Evolutionary conservation across 2,797 vertebrate genomes (phyloP).

Genomic region (Pseudochirops corinnae): DNA sequence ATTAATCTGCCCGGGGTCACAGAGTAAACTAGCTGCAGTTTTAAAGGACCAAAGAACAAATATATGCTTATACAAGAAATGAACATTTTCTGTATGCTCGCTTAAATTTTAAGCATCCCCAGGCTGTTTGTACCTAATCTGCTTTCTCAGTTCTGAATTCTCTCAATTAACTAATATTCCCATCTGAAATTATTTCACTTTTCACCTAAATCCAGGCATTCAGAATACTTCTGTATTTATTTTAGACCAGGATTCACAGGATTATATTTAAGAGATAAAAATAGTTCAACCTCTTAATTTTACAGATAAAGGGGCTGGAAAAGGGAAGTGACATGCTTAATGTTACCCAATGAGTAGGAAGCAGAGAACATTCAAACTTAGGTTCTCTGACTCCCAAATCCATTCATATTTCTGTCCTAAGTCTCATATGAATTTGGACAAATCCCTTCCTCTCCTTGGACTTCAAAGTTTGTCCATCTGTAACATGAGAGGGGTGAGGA

Average conservation of each 20-base stretch:
- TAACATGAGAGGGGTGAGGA: background rate
- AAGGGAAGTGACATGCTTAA: background rate
- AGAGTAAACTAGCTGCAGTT: background rate
- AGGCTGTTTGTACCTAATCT: constrained; percentile 51
- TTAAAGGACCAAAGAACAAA: background rate
- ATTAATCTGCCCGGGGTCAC: constrained; percentile 43
- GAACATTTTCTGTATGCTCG: constrained; percentile 44
- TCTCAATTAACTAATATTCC: constrained; percentile 54
- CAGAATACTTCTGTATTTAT: background rate
- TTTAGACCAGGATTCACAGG: background rate
- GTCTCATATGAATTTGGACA: background rate
- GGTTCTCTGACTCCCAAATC: constrained; percentile 32
- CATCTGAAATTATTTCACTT: constrained; percentile 48
- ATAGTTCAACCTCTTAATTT: constrained; percentile 14
- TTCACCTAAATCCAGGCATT: background rate
- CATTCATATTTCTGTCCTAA: constrained; percentile 15
- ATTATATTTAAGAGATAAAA: background rate
- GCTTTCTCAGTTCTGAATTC: constrained; percentile 56
- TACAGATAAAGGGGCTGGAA: constrained; percentile 30
- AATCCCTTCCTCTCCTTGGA: background rate
- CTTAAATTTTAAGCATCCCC: constrained; percentile 42
- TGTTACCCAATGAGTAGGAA: constrained; percentile 37
- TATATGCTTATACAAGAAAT: background rate
- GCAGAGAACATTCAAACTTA: background rate
- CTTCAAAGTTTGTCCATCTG: background rate